Evolutionary conservation across 2,888 invertebrate species (phyloP), one percentile per base, ranked within the genome.

Genomic region (Colostygia pectinataria): DNA sequence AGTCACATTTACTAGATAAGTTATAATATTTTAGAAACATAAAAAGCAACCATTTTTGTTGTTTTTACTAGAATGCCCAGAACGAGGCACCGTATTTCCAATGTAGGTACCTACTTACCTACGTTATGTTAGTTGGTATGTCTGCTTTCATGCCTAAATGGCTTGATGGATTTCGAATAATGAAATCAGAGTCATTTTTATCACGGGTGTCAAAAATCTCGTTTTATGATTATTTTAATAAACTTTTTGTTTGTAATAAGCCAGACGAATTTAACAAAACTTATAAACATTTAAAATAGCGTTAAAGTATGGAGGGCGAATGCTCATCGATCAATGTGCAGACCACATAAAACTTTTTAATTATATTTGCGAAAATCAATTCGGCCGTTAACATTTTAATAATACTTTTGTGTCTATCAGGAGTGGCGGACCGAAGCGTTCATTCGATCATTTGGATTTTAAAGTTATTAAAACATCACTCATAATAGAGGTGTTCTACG

Each of bases 391-490:
- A 31, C 29, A 29, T 29, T 45, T 32, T 39, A 10, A 32, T 38
- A 32, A 44, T 38, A 28, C 18, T 39, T 39, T 46, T 39, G 9
- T 37, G 37, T 33, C 32, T 38, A 45, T 38, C 32, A 45, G 14
- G 27, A 53, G 29, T 25, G 23, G 34, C 18, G 33, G 13, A 7
- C 6, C 9, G 33, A 40, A 44, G 4, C 32, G 33, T 25, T 23
- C 42, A 42, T 49, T 54, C 15, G 34, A 33, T 54, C 53, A 60
- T 61, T 57, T 57, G 25, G 53, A 62, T 58, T 64, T 63, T 55
- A 62, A 65, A 66, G 57, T 67, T 60, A 69, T 61, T 73, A 72
- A 81, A 71, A 61, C 71, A 76, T 69, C 74, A 67, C 66, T 78
- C 73, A 78, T 68, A 70, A 59, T 72, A 44, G 44, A 15, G 44